Conservation (phyloP, 2,797 vertebrate genomes). For the Gadopsis bispinosus region DNA sequence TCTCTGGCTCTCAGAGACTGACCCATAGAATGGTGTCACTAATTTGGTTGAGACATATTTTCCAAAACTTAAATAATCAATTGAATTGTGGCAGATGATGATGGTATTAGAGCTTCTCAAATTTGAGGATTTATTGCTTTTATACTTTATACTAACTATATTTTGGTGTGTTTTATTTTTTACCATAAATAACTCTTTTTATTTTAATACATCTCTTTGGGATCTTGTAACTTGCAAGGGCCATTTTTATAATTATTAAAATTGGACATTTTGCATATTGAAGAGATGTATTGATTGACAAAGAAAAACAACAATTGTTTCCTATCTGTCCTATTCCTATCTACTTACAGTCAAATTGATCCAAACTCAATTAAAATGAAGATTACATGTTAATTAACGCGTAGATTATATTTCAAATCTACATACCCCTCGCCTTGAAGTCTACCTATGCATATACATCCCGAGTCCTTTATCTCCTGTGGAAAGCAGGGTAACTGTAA, state of each 20-base stretch:
- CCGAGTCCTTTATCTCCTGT: not conserved
- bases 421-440: not conserved
- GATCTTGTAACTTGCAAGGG: not conserved
- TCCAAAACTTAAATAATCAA: not conserved
- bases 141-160: not conserved
- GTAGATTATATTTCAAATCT: not conserved
- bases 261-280: not conserved
- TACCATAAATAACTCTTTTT: not conserved
- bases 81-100: not conserved
- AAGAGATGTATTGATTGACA: not conserved
- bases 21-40: not conserved
- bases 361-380: not conserved
- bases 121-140: not conserved
- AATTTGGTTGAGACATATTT: not conserved
- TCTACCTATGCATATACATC: not conserved
- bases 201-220: not conserved
- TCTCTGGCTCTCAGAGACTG: not conserved
- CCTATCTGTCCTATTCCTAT: not conserved
- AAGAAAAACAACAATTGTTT: not conserved
- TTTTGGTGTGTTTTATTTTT: not conserved
- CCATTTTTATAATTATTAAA: not conserved
- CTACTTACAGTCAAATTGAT: not conserved
- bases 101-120: not conserved
- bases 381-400: too few relatives aligned
- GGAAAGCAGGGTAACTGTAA: not conserved